phyloP scores from a whole-genome alignment of 2,888 invertebrate genomes.

The Lampropteryx suffumata region DNA sequence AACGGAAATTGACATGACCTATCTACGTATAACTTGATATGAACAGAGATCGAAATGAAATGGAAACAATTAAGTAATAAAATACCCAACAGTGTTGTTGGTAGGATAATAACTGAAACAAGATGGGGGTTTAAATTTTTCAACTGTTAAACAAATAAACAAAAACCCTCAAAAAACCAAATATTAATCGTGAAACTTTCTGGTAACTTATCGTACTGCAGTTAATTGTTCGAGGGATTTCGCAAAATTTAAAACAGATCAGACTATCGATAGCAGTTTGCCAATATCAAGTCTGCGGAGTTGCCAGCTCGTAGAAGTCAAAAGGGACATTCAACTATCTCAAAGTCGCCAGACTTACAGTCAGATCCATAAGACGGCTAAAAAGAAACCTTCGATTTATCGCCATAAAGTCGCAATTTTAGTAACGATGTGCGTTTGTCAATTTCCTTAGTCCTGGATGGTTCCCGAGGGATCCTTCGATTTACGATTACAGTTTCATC shows the following conservation, averaged over 20 bases:
- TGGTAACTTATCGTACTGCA: slow-evolving; percentile 5
- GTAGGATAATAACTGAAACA: too few relatives aligned
- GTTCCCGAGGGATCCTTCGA: slow-evolving; percentile 18
- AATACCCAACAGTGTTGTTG: neutral
- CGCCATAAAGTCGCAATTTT: slow-evolving; percentile 23
- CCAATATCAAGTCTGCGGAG: slow-evolving; percentile 14
- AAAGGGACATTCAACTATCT: slow-evolving; percentile 20
- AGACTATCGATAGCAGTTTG: slow-evolving; percentile 19
- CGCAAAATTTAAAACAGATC: slow-evolving; percentile 14
- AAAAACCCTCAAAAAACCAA: too few relatives aligned
- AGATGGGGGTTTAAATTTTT: too few relatives aligned
- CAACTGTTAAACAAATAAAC: too few relatives aligned
- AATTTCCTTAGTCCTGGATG: slow-evolving; percentile 28
- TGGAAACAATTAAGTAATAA: slow-evolving; percentile 5
- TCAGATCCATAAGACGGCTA: slow-evolving; percentile 8
- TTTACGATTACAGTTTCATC: slow-evolving; percentile 31
- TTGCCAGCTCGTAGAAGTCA: slow-evolving; percentile 22
- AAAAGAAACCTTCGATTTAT: slow-evolving; percentile 14
- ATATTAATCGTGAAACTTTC: too few relatives aligned
- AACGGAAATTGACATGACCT: slow-evolving; percentile 4
- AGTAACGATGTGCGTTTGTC: slow-evolving; percentile 33
- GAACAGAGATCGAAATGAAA: slow-evolving; percentile 6
- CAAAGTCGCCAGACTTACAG: slow-evolving; percentile 15
- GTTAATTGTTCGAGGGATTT: slow-evolving; percentile 8
- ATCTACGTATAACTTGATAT: too few relatives aligned